A percentile compares a stretch with the other conserved stretches of the same genome.
phyloP scores from a whole-genome alignment of 2,797 vertebrate species.

The Setipinna tenuifilis region DNA sequence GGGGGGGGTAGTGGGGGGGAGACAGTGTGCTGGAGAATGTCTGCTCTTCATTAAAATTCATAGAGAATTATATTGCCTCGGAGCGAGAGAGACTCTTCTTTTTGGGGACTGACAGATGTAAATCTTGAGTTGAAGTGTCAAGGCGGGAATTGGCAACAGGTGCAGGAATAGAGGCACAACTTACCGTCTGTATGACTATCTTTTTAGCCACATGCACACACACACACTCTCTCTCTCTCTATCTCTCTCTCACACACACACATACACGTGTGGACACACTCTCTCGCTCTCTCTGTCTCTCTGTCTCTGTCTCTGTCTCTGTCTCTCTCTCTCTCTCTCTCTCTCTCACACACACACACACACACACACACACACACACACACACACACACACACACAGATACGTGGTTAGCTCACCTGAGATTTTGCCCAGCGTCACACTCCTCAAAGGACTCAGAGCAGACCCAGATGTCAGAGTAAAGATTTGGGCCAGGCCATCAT shows the following conservation, averaged over 20 bases:
- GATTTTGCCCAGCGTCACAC: constrained; percentile 90
- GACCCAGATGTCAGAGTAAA: constrained; percentile 87
- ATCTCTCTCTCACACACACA: too few relatives aligned
- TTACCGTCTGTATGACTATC: not conserved
- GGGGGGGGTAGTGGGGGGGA: not conserved
- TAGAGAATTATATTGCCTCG: constrained; percentile 35
- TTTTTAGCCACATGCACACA: not conserved
- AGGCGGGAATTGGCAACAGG: not conserved
- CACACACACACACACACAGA: not conserved
- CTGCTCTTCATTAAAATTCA: constrained; percentile 41
- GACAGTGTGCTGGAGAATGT: not conserved
- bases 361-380: not conserved
- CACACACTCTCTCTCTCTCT: too few relatives aligned
- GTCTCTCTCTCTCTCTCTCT: too few relatives aligned
- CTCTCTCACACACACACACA: constrained; percentile 1
- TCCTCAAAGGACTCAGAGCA: constrained; percentile 84
- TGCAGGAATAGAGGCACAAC: not conserved
- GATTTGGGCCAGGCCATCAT: constrained; percentile 86
- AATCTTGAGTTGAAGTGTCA: not conserved
- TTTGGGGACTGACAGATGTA: not conserved
- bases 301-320: too few relatives aligned
- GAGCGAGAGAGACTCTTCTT: constrained; percentile 25
- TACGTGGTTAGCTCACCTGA: constrained; percentile 75
- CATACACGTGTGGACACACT: too few relatives aligned
- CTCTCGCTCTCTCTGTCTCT: too few relatives aligned